Conservation (phyloP, 2,888 invertebrate genomes). For the Blastobasis lacticolella region DNA sequence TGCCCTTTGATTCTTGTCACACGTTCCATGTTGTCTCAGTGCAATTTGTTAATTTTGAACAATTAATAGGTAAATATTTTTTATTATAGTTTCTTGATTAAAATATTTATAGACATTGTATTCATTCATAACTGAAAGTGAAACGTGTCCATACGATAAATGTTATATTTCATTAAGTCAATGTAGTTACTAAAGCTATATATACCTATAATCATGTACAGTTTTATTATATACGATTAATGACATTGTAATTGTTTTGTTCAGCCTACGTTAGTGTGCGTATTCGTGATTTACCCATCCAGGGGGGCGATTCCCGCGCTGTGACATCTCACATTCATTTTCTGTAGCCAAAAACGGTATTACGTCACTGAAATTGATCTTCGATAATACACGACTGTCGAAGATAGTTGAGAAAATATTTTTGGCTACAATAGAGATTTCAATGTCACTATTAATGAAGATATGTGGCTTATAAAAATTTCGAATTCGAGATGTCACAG, state of each 20-base stretch:
- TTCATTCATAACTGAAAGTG: slow-evolving; percentile 45
- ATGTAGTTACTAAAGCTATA: slow-evolving; percentile 46
- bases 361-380: too few relatives aligned
- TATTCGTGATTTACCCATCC: too few relatives aligned
- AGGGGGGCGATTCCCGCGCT: too few relatives aligned
- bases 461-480: too few relatives aligned
- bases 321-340: too few relatives aligned
- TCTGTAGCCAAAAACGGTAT: too few relatives aligned
- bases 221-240: slow-evolving; percentile 61
- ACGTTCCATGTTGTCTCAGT: slow-evolving; percentile 52
- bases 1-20: slow-evolving; percentile 36
- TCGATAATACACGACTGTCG: too few relatives aligned
- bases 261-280: too few relatives aligned
- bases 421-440: too few relatives aligned
- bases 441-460: too few relatives aligned
- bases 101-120: slow-evolving; percentile 39
- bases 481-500: too few relatives aligned
- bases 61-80: slow-evolving; percentile 46
- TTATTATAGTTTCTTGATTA: slow-evolving; percentile 39
- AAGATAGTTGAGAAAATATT: too few relatives aligned
- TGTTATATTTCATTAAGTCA: slow-evolving; percentile 51
- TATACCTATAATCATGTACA: slow-evolving; percentile 62
- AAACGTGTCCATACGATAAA: slow-evolving; percentile 60
- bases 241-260: slow-evolving; percentile 21
- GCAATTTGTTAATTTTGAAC: slow-evolving; percentile 62